A percentile compares a stretch with the other conserved stretches of the same genome.
Evolutionary conservation across 1,140 invertebrate species (phyloP).

Genomic region (Drosophila sp.): DNA sequence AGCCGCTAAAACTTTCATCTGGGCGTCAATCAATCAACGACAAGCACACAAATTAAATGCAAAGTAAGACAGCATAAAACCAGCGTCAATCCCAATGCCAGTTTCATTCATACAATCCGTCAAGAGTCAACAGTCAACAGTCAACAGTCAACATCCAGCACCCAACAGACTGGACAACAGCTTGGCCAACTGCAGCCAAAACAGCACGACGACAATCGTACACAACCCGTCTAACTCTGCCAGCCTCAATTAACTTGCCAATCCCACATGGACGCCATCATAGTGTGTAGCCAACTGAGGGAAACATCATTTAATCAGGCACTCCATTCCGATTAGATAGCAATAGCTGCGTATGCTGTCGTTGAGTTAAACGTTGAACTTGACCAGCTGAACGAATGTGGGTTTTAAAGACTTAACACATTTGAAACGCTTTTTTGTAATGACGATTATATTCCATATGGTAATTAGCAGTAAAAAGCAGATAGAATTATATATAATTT

Average conservation of each 20-base stretch:
- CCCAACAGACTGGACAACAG: constrained; percentile 2
- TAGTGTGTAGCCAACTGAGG: constrained; percentile 43
- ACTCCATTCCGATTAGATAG: constrained; percentile 61
- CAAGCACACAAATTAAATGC: constrained; percentile 79
- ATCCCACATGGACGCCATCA: constrained; percentile 28
- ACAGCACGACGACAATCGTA: constrained; percentile 3
- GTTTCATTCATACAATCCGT: constrained; percentile 64
- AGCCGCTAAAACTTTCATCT: constrained; percentile 78
- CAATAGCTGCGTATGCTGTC: constrained; percentile 6
- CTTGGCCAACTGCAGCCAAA: constrained; percentile 19
- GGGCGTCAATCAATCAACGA: constrained; percentile 80
- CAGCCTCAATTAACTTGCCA: constrained; percentile 65
- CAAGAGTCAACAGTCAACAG: constrained; percentile 38
- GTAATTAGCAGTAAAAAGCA: neutral
- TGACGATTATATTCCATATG: neutral
- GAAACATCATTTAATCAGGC: constrained; percentile 65
- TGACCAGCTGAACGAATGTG: neutral
- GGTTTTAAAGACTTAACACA: constrained; percentile 43
- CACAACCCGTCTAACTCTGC: constrained; percentile 2
- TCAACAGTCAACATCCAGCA: constrained; percentile 19
- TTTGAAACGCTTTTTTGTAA: constrained; percentile 2
- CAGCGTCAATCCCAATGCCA: constrained; percentile 27
- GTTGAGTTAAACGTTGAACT: neutral
- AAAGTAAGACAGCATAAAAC: constrained; percentile 56
- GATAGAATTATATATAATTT: no score